Base-by-base conservation (phyloP, 92 coral and sea anemone genomes). In the Phymanthus crucifer region DNA sequence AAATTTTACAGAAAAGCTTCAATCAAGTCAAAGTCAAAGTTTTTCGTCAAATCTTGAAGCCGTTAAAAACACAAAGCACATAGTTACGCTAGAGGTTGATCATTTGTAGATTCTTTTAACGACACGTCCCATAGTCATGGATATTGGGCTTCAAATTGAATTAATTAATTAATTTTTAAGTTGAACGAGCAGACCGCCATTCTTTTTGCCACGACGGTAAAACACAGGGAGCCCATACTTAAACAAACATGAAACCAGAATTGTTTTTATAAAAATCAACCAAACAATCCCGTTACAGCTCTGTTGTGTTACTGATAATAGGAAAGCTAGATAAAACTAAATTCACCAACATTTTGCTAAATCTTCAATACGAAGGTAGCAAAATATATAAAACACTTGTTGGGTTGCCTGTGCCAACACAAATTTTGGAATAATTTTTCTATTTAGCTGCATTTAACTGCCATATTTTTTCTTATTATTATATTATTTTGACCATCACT, bases 191-290 rank as follows among this genome's bases (percentile, higher is more conserved):
- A 52, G 2, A 4, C 6, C 2, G 13, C 23, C 19, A 16, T 4
- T 6, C 24, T 21, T 19, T 24, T 0, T 54, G 64, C 64, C 64
- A 54, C 64, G 64, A 54, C 6, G 64, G 14, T 34, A 31, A 29
- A 31, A 34, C 71, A 66, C 71, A 66, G 71, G 71, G 38, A 66
- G 71, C 71, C 71, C 71, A 66, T 1, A 18, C 17, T 2, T 8
- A 23, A 23, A 61, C 11, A 31, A 61, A 3, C 68, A 4, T 29
- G 66, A 26, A 38, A n/a, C n/a, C n/a, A n/a, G n/a, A n/a, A n/a
- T n/a, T n/a, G n/a, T n/a, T n/a, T n/a, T n/a, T n/a, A n/a, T n/a
- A n/a, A n/a, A n/a, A n/a, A n/a, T n/a, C n/a, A n/a, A n/a, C n/a
- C n/a, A n/a, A n/a, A n/a, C n/a, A n/a, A n/a, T 38, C 7, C 5